A percentile compares a stretch with the other conserved stretches of the same genome.
phyloP scores from a whole-genome alignment of 2,113 vertebrate genomes.

The Nanorana parkeri region DNA sequence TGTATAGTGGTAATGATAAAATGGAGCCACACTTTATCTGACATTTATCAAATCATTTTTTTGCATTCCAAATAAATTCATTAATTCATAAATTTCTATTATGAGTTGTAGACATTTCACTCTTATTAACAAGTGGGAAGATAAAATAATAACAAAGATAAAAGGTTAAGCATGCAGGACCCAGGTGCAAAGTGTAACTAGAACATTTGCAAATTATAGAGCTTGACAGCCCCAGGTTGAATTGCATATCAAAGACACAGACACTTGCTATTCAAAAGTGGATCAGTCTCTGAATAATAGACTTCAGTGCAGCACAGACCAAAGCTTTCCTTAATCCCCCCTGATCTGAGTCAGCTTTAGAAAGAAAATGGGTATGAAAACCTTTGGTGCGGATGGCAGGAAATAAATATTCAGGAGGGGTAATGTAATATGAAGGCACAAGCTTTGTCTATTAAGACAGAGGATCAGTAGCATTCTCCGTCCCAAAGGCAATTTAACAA shows the following conservation, averaged over 20 bases:
- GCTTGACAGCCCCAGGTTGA: not conserved
- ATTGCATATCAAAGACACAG: constrained; percentile 34
- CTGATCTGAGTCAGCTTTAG: constrained; percentile 48
- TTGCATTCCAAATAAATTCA: no score
- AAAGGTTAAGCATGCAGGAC: not conserved
- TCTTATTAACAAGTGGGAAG: no score
- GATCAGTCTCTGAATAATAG: constrained; percentile 48
- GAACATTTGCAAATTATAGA: constrained; percentile 24
- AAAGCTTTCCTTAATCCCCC: constrained; percentile 47
- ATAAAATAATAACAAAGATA: not conserved
- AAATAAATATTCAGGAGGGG: constrained; percentile 41
- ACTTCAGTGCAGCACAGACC: constrained; percentile 5
- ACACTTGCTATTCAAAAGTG: constrained; percentile 28
- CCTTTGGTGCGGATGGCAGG: constrained; percentile 2
- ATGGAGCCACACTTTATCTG: no score
- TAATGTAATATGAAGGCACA: constrained; percentile 32
- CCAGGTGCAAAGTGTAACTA: constrained; percentile 37
- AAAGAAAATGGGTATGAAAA: constrained; percentile 48
- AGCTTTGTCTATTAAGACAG: constrained; percentile 16
- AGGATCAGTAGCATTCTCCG: constrained; percentile 4
- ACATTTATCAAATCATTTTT: no score
- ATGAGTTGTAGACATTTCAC: no score
- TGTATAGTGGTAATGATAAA: no score
- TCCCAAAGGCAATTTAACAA: constrained; percentile 27
- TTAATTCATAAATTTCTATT: no score